Evolutionary conservation across 1,140 invertebrate genomes (phyloP).

Genomic region (Phymorhynchus buccinoides): DNA sequence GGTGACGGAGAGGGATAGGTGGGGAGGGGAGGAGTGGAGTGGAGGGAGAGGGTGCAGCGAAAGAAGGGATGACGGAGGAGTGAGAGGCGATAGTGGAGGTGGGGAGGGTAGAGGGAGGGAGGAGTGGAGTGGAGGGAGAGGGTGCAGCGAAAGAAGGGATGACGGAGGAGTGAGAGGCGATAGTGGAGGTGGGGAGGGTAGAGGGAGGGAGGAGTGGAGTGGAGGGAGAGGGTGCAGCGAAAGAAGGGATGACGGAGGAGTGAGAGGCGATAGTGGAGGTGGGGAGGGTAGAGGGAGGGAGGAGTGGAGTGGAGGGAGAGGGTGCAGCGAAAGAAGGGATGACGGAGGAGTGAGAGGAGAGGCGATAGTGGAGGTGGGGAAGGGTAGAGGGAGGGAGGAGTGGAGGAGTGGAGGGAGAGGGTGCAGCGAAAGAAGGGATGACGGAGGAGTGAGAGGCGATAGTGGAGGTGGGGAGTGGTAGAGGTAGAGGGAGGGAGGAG

Average conservation of each 20-base stretch:
- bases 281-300: too few species aligned
- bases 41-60: too few species aligned
- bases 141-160: too few species aligned
- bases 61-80: background rate
- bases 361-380: too few species aligned
- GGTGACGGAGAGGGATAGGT: background rate
- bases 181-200: too few species aligned
- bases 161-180: too few species aligned
- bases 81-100: background rate
- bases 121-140: too few species aligned
- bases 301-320: background rate
- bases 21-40: too few species aligned
- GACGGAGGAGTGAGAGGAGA: background rate
- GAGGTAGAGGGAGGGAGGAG: background rate
- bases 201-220: background rate
- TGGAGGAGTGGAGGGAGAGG: too few species aligned
- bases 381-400: background rate
- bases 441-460: background rate
- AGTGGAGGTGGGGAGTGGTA: background rate
- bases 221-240: conserved; percentile 25
- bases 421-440: too few species aligned
- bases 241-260: too few species aligned
- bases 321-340: background rate
- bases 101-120: conserved; percentile 3
- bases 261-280: background rate